phyloP scores from a whole-genome alignment of 2,113 vertebrate genomes.

The Synchiropus splendidus region DNA sequence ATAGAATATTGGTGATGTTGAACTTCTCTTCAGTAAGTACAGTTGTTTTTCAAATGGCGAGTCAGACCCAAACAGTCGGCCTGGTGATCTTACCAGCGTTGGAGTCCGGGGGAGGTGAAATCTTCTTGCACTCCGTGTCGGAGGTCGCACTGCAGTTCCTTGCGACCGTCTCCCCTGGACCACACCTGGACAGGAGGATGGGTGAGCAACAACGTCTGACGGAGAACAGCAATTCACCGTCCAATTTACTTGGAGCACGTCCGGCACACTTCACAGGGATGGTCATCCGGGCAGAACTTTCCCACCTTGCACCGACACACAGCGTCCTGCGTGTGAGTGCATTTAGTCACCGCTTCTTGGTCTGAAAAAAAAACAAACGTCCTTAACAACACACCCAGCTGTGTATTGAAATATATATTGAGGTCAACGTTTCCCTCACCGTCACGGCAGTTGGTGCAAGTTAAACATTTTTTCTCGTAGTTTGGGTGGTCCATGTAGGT shows the following conservation, averaged over 20 bases:
- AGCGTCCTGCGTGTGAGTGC: slow-evolving; percentile 34
- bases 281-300: slow-evolving; percentile 50
- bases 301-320: slow-evolving; percentile 56
- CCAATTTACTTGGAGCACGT: slow-evolving; percentile 61
- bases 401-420: slow-evolving; percentile 2
- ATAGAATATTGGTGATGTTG: no score
- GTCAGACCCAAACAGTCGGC: no score
- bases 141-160: slow-evolving; percentile 51
- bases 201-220: background rate
- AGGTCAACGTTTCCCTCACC: background rate
- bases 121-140: slow-evolving; percentile 48
- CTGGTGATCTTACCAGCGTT: slow-evolving; percentile 5
- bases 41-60: no score
- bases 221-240: background rate
- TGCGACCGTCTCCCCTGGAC: slow-evolving; percentile 36
- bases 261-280: slow-evolving; percentile 65
- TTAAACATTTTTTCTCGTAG: slow-evolving; percentile 31
- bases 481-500: slow-evolving; percentile 42
- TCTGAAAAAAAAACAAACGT: slow-evolving; percentile 36
- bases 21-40: no score
- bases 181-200: slow-evolving; percentile 40
- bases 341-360: slow-evolving; percentile 30
- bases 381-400: slow-evolving; percentile 4
- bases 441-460: slow-evolving; percentile 47
- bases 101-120: background rate